Evolutionary conservation across 2,888 invertebrate genomes (phyloP).

Genomic region (Norana najaformis): DNA sequence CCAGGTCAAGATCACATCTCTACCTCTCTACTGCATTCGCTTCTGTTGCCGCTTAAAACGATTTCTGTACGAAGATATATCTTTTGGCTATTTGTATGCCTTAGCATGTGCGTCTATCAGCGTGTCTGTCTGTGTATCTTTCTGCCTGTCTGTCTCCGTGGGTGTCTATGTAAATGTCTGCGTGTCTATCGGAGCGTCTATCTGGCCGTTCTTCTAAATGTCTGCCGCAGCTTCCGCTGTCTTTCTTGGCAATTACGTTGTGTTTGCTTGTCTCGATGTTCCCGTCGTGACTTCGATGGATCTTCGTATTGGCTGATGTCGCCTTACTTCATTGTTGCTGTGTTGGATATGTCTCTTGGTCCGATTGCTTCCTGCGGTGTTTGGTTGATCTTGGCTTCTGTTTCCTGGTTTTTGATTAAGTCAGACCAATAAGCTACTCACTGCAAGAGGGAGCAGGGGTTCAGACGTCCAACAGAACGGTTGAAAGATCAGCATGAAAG

Average conservation of each 20-base stretch:
- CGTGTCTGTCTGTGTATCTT: background rate
- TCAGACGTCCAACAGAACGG: background rate
- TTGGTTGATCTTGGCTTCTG: too few species aligned
- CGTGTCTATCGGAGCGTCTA: background rate
- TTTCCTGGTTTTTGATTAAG: too few species aligned
- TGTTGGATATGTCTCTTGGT: background rate
- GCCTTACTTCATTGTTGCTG: background rate
- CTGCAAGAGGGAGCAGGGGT: background rate
- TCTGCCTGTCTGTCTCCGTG: background rate
- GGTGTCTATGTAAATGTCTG: background rate
- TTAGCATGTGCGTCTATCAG: background rate
- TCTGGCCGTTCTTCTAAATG: background rate
- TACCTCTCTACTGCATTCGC: background rate
- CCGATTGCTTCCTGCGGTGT: too few species aligned
- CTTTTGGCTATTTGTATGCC: background rate
- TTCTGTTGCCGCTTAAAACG: background rate
- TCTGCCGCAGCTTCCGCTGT: too few species aligned
- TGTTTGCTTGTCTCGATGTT: background rate
- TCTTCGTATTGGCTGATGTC: background rate
- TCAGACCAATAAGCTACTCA: background rate
- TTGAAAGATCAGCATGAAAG: background rate
- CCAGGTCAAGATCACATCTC: too few species aligned
- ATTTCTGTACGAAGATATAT: background rate
- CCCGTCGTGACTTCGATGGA: background rate
- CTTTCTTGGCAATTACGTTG: background rate